phyloP scores from a whole-genome alignment of 2,888 invertebrate species.

The Automeris io region DNA sequence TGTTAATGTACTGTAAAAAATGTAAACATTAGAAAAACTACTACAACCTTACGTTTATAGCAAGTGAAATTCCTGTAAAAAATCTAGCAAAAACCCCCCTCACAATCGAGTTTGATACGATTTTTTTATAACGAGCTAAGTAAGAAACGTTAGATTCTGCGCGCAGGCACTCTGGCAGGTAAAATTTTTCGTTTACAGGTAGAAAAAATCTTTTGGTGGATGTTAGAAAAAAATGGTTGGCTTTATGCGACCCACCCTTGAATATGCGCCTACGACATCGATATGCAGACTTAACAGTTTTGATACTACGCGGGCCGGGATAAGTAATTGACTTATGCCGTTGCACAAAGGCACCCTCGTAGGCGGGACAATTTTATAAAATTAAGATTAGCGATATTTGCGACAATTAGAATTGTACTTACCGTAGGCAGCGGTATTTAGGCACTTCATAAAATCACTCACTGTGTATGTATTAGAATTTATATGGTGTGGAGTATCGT shows the following conservation, averaged over 20 bases:
- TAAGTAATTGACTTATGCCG: too few species aligned
- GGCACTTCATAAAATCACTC: too few species aligned
- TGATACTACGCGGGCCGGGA: too few species aligned
- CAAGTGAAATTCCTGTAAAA: slow-evolving; percentile 67
- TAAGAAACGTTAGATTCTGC: slow-evolving; percentile 62
- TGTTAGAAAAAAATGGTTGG: slow-evolving; percentile 61
- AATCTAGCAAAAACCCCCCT: slow-evolving; percentile 63
- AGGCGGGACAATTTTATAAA: too few species aligned
- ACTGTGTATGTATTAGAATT: too few species aligned
- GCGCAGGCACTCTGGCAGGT: slow-evolving; percentile 55
- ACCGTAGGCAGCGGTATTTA: too few species aligned
- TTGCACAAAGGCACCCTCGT: too few species aligned
- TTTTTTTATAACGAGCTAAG: slow-evolving; percentile 16
- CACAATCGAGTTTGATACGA: slow-evolving; percentile 17
- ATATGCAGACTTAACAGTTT: slow-evolving; percentile 18
- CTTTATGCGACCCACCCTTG: slow-evolving; percentile 66
- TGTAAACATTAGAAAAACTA: slow-evolving; percentile 55
- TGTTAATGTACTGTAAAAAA: slow-evolving; percentile 18
- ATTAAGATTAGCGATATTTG: too few species aligned
- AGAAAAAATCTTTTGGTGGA: slow-evolving; percentile 66
- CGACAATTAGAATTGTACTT: too few species aligned
- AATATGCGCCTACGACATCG: slow-evolving; percentile 57
- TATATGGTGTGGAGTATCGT: too few species aligned
- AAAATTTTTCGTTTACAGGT: slow-evolving; percentile 68
- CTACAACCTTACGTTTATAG: slow-evolving; percentile 35